phyloP scores from a whole-genome alignment of 2,888 invertebrate species.

The Sphaerophoria taeniata region DNA sequence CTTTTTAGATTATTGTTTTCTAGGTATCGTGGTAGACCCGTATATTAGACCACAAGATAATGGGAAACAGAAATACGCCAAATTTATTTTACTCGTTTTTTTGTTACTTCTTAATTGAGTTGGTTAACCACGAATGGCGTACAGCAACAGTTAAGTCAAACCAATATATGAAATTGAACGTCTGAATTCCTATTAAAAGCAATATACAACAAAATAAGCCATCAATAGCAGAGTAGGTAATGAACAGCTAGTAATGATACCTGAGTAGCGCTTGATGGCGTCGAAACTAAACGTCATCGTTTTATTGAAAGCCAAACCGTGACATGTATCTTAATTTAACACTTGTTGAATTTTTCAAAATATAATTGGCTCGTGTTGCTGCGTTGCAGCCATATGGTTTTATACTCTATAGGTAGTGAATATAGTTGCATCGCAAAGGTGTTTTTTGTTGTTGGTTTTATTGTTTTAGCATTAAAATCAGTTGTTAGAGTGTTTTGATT shows the following conservation, averaged over 20 bases:
- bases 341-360: constrained; percentile 73
- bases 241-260: constrained; percentile 5
- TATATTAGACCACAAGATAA: no score
- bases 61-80: no score
- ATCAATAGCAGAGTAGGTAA: constrained; percentile 21
- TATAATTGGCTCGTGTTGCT: constrained; percentile 67
- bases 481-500: constrained; percentile 55
- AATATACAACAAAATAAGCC: constrained; percentile 2
- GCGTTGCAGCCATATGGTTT: neutral
- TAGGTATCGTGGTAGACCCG: no score
- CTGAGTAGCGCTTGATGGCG: constrained; percentile 49
- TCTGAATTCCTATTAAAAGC: constrained; percentile 32
- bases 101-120: constrained; percentile 22
- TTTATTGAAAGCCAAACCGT: constrained; percentile 62
- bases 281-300: constrained; percentile 63
- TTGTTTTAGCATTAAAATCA: constrained; percentile 31
- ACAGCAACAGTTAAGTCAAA: constrained; percentile 9
- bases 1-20: no score
- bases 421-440: constrained; percentile 40
- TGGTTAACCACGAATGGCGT: constrained; percentile 27
- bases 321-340: constrained; percentile 70
- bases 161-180: constrained; percentile 5
- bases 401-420: neutral
- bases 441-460: neutral
- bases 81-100: no score